A percentile compares a stretch with the other conserved stretches of the same genome.
phyloP scores from a whole-genome alignment of 2,888 invertebrate species.

The Ornithoptera priamus region DNA sequence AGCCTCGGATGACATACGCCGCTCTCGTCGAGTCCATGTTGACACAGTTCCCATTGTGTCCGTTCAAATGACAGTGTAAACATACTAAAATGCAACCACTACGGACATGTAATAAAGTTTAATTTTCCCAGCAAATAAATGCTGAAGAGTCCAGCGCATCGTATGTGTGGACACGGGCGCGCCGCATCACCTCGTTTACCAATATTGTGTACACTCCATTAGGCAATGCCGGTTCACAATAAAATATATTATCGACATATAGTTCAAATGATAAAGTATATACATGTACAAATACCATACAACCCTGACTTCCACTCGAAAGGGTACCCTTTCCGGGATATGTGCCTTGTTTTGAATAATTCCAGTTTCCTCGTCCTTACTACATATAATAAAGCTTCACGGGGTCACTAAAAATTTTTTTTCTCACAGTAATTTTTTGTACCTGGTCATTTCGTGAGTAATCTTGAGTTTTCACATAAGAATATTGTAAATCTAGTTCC shows the following conservation, averaged over 20 bases:
- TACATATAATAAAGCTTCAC: no score
- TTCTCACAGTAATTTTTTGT: no score
- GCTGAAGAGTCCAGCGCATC: constrained; percentile 35
- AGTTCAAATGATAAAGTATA: no score
- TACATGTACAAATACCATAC: no score
- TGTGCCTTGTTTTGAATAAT: no score
- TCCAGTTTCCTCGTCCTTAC: no score
- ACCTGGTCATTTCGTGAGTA: no score
- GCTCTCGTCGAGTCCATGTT: constrained; percentile 10
- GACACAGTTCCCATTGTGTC: constrained; percentile 14
- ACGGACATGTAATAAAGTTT: not conserved
- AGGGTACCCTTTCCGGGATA: no score
- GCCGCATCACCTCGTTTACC: constrained; percentile 58
- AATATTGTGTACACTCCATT: constrained; percentile 48
- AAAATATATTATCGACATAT: constrained; percentile 30
- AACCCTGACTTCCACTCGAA: no score
- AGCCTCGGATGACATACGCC: constrained; percentile 17
- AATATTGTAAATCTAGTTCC: no score
- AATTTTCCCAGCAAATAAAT: constrained; percentile 4
- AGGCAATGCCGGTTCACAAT: constrained; percentile 39
- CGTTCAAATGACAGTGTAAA: not conserved
- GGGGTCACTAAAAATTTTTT: no score
- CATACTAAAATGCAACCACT: not conserved
- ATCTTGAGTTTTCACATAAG: no score
- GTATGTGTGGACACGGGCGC: constrained; percentile 47